These are phyloP conservation scores for Caerostris darwini DNA, from an alignment of 1,140 invertebrate species.

Conservation along the genomic window DNA sequence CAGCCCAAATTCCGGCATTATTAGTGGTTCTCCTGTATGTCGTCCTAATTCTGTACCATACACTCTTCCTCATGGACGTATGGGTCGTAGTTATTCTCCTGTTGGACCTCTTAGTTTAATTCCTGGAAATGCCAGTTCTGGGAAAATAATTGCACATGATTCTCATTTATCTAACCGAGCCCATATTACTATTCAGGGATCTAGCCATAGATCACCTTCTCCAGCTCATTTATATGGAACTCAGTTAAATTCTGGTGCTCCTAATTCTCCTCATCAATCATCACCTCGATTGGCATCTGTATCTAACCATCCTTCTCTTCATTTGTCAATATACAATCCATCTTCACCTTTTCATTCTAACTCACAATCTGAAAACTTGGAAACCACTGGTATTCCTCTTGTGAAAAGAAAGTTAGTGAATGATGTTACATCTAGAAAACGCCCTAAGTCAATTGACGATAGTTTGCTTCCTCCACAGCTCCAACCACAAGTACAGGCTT, in stretches of 20 bases:
- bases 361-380: conserved; percentile 44
- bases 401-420: conserved; percentile 75
- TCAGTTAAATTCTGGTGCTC: conserved; percentile 58
- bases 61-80: conserved; percentile 52
- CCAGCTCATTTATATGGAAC: conserved; percentile 73
- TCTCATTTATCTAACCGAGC: conserved; percentile 57
- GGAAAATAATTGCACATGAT: conserved; percentile 54
- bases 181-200: conserved; percentile 41
- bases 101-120: conserved; percentile 24
- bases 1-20: conserved; percentile 81
- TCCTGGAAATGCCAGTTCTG: conserved; percentile 50
- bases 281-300: conserved; percentile 59
- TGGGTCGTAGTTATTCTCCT: conserved; percentile 73
- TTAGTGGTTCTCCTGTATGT: conserved; percentile 85
- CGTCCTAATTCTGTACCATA: conserved; percentile 79
- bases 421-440: conserved; percentile 70
- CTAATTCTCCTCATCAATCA: conserved; percentile 69
- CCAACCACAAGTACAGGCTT: conserved; percentile 68
- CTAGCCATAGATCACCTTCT: conserved; percentile 75
- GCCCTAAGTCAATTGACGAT: conserved; percentile 76
- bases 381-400: conserved; percentile 51
- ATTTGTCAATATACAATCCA: conserved; percentile 46
- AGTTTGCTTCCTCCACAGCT: conserved; percentile 73
- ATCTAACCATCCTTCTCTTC: conserved; percentile 34
- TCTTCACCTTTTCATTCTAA: conserved; percentile 63